Evolutionary conservation across 2,888 invertebrate genomes (phyloP).

Genomic region (Eucriotettix oculatus): DNA sequence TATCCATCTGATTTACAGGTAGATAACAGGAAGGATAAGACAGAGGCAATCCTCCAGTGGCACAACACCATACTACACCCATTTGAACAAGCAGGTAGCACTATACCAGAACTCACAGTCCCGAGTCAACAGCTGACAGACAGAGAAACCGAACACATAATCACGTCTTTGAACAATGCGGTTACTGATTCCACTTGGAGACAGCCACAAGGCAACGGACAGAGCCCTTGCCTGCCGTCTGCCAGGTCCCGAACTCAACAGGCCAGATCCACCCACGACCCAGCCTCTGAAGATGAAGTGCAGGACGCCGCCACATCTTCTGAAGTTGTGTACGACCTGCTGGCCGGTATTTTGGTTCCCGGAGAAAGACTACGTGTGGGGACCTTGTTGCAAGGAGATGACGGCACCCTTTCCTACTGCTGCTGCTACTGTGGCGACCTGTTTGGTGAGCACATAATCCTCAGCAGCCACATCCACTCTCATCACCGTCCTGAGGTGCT

Average conservation of each 20-base stretch:
- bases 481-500: slow-evolving; percentile 7
- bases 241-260: too few species aligned
- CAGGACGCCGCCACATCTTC: background rate
- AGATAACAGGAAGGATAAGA: background rate
- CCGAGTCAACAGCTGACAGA: background rate
- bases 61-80: background rate
- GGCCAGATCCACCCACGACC: too few species aligned
- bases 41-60: background rate
- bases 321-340: slow-evolving; percentile 4
- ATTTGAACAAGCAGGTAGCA: background rate
- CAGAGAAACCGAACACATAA: background rate
- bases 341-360: slow-evolving; percentile 2
- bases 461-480: slow-evolving; percentile 4
- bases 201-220: background rate
- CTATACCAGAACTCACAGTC: background rate
- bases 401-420: slow-evolving; percentile 2
- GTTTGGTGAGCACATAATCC: background rate
- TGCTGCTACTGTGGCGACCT: slow-evolving; percentile 7
- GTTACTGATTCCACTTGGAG: background rate
- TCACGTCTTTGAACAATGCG: background rate
- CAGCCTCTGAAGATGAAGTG: too few species aligned
- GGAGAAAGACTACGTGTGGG: slow-evolving; percentile 8
- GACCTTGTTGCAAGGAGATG: background rate
- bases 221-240: too few species aligned
- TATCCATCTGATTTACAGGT: background rate